Percentiles rank a stretch among this genome's conserved stretches.
Conservation (phyloP, 2,113 vertebrate species). For the Petaurus breviceps region DNA sequence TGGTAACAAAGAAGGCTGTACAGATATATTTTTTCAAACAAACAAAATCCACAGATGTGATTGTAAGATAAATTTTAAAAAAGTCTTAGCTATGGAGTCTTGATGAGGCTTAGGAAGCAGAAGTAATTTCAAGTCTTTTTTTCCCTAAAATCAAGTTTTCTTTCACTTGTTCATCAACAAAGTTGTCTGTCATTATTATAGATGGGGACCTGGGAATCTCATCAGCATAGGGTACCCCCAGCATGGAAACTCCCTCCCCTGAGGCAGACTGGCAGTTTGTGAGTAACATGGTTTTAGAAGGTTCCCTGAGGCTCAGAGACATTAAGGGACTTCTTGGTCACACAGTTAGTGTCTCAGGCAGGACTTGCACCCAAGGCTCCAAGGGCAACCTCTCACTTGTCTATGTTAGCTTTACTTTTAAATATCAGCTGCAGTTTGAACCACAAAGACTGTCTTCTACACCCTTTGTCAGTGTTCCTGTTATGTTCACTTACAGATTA, state of each 20-base stretch:
- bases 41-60: slow-evolving; percentile 79
- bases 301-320: not conserved
- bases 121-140: slow-evolving; percentile 30
- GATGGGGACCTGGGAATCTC: not conserved
- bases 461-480: not conserved
- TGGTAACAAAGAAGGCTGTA: slow-evolving; percentile 82
- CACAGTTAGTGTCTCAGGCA: not conserved
- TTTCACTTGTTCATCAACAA: slow-evolving; percentile 48
- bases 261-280: not conserved
- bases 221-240: not conserved
- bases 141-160: slow-evolving; percentile 41
- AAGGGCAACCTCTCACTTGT: slow-evolving; percentile 24
- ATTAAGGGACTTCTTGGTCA: not conserved
- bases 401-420: slow-evolving; percentile 50
- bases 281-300: not conserved
- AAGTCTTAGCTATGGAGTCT: slow-evolving; percentile 6
- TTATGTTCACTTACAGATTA: not conserved
- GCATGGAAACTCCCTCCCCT: not conserved
- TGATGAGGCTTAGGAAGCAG: slow-evolving; percentile 39
- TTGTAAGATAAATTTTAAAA: slow-evolving; percentile 74
- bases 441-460: slow-evolving; percentile 1
- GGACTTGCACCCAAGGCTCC: not conserved
- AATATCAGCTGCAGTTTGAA: not conserved
- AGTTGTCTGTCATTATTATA: slow-evolving; percentile 21
- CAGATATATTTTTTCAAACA: slow-evolving; percentile 85